These are phyloP conservation scores for Hypothenemus hampei DNA, from an alignment of 1,140 invertebrate genomes.

Conservation along the genomic window DNA sequence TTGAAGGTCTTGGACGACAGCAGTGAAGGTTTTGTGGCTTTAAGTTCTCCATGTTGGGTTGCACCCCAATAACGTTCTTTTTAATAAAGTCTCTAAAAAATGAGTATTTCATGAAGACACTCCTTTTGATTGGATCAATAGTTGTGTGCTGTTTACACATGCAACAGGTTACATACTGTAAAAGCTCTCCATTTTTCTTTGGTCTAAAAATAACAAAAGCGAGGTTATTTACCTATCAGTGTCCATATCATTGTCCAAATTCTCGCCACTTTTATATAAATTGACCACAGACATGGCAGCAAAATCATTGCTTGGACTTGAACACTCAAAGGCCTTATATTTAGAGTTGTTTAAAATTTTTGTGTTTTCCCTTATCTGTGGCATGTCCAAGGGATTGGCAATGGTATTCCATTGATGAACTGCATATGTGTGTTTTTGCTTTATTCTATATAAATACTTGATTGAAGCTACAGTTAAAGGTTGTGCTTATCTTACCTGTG, in stretches of 20 bases:
- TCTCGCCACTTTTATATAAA: conserved; percentile 37
- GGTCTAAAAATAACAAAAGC: not conserved
- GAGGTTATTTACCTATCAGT: conserved; percentile 32
- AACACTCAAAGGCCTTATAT: not conserved
- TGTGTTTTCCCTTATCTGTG: not conserved
- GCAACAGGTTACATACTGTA: not conserved
- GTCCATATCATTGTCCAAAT: conserved; percentile 38
- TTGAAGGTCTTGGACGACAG: not conserved
- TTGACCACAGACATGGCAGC: conserved; percentile 40
- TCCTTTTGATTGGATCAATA: not conserved
- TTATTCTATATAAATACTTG: too few species aligned
- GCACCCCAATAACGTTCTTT: not conserved
- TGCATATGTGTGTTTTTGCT: not conserved
- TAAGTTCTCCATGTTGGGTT: not conserved
- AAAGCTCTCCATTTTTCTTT: not conserved
- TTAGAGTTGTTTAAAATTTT: not conserved
- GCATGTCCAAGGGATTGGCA: conserved; percentile 18
- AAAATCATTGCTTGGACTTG: conserved; percentile 31
- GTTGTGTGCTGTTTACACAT: not conserved
- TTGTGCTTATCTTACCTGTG: too few species aligned
- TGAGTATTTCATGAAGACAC: not conserved
- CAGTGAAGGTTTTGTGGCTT: not conserved
- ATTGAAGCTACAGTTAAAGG: too few species aligned
- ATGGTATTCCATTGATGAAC: conserved; percentile 17
- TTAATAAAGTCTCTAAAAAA: not conserved